These are phyloP conservation scores for Aporophyla nigra DNA, from an alignment of 2,888 invertebrate species.

Conservation along the genomic window DNA sequence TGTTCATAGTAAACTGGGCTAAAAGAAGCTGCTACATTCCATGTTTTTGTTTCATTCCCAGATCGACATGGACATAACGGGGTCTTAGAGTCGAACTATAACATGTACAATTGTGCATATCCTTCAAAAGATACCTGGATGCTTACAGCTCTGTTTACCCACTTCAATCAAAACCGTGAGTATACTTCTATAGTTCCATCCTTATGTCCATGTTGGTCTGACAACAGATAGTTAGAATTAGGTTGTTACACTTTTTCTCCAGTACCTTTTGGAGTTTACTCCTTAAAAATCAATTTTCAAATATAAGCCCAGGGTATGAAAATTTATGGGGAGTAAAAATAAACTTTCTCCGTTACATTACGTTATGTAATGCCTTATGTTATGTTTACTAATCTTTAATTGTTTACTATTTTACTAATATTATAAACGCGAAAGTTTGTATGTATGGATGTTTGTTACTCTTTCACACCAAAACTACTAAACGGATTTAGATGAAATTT, in stretches of 20 bases:
- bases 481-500: no score
- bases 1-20: conserved; percentile 32
- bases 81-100: conserved; percentile 69
- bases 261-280: background rate
- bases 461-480: no score
- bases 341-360: no score
- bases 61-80: conserved; percentile 68
- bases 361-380: no score
- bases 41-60: conserved; percentile 68
- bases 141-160: conserved; percentile 69
- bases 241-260: background rate
- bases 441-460: no score
- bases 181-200: conserved; percentile 57
- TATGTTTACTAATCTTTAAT: no score
- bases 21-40: conserved; percentile 58
- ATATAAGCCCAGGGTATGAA: no score
- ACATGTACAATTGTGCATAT: conserved; percentile 70
- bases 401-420: no score
- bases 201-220: conserved; percentile 55
- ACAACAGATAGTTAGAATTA: conserved; percentile 1
- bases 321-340: no score
- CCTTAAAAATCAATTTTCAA: no score
- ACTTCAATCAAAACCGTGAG: conserved; percentile 71
- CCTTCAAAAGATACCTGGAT: conserved; percentile 70
- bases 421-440: no score